phyloP scores from a whole-genome alignment of 2,888 invertebrate species.

The Ypsolopha scabrella region DNA sequence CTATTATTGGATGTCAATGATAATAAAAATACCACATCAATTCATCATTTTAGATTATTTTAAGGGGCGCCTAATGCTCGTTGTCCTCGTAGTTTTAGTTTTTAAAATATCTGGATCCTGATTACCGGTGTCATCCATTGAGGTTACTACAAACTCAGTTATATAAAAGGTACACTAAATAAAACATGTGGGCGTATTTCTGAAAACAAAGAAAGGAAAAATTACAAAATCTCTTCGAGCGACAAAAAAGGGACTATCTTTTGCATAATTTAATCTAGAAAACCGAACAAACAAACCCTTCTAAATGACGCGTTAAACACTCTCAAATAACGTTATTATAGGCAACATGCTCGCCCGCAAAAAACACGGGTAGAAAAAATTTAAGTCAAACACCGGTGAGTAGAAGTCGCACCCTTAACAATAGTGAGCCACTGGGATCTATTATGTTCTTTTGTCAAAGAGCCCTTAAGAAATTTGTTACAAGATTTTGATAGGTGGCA shows the following conservation, averaged over 20 bases:
- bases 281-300: conserved; percentile 48
- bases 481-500: conserved; percentile 47
- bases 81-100: too few species aligned
- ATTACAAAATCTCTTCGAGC: background rate
- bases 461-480: conserved; percentile 59
- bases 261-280: conserved; percentile 47
- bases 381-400: conserved; percentile 43
- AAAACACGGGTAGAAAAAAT: conserved; percentile 26
- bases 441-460: conserved; percentile 37
- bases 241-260: conserved; percentile 26
- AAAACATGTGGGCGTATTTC: background rate
- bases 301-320: conserved; percentile 57
- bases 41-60: conserved; percentile 16
- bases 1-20: conserved; percentile 32
- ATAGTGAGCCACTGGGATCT: conserved; percentile 45
- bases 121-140: too few species aligned
- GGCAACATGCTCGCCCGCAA: conserved; percentile 36
- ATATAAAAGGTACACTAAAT: too few species aligned
- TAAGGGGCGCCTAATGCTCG: too few species aligned
- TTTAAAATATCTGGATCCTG: too few species aligned
- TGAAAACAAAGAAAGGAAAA: background rate
- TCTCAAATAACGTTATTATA: conserved; percentile 55
- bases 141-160: too few species aligned
- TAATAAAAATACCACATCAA: conserved; percentile 15
- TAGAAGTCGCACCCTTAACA: conserved; percentile 33